Conservation (phyloP, 2,888 invertebrate genomes). For the Anagyrus pseudococci region DNA sequence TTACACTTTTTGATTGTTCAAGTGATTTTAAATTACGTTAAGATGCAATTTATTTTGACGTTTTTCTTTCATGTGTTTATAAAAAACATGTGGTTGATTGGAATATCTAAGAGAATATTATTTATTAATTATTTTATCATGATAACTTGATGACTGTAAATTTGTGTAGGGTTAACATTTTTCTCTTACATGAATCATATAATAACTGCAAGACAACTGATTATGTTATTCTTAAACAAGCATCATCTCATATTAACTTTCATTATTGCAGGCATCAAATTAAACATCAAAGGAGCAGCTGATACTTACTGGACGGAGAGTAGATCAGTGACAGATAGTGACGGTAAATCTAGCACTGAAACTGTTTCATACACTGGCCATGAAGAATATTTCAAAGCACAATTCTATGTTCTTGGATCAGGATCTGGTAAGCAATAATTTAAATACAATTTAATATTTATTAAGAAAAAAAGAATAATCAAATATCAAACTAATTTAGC, state of each 20-base stretch:
- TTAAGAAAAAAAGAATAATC: conserved; percentile 8
- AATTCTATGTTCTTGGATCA: conserved; percentile 77
- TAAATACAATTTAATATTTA: too few species aligned
- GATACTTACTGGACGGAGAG: conserved; percentile 76
- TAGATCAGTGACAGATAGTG: conserved; percentile 67
- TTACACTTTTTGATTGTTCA: too few species aligned
- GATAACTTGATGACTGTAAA: background rate
- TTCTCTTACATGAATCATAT: background rate
- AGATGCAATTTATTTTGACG: too few species aligned
- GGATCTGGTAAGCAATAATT: conserved; percentile 69
- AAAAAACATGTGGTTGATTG: too few species aligned
- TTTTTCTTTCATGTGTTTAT: background rate
- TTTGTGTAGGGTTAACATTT: background rate
- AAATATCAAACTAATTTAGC: background rate
- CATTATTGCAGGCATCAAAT: conserved; percentile 69
- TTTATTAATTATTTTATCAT: background rate
- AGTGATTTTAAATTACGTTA: too few species aligned
- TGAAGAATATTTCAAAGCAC: conserved; percentile 80
- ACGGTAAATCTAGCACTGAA: conserved; percentile 71
- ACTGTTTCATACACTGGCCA: conserved; percentile 71
- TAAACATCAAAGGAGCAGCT: conserved; percentile 77
- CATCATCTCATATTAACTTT: background rate
- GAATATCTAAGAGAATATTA: too few species aligned
- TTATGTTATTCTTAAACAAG: background rate
- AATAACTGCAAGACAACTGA: background rate